Conservation (phyloP, 2,888 invertebrate genomes). For the Dynastes tityus region DNA sequence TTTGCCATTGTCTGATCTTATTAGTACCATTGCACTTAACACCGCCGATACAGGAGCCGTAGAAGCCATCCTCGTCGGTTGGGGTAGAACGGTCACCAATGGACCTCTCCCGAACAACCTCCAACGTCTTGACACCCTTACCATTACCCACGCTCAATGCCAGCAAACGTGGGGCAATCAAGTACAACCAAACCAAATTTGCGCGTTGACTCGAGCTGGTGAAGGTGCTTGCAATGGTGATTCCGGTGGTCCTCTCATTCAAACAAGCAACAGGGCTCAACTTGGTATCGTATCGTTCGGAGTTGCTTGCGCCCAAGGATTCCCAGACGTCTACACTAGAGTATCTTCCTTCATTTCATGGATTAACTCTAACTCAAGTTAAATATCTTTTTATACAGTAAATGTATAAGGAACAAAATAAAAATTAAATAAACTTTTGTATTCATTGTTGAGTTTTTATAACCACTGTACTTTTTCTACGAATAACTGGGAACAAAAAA, state of each 20-base stretch:
- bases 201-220: slow-evolving; percentile 74
- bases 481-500: no score
- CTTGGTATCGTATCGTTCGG: slow-evolving; percentile 75
- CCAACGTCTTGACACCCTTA: slow-evolving; percentile 72
- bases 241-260: slow-evolving; percentile 73
- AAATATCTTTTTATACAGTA: no score
- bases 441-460: no score
- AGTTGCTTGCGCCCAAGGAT: slow-evolving; percentile 72
- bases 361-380: slow-evolving; percentile 62
- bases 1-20: slow-evolving; percentile 51
- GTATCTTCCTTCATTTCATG: slow-evolving; percentile 70
- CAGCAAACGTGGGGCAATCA: slow-evolving; percentile 63
- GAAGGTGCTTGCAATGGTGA: slow-evolving; percentile 76
- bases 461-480: no score
- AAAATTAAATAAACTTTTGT: no score
- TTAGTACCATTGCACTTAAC: slow-evolving; percentile 50
- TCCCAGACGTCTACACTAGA: slow-evolving; percentile 73
- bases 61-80: slow-evolving; percentile 51
- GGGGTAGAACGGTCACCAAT: slow-evolving; percentile 70
- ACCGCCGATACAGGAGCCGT: slow-evolving; percentile 45
- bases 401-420: no score
- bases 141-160: slow-evolving; percentile 72
- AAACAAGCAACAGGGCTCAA: slow-evolving; percentile 61
- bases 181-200: slow-evolving; percentile 63
- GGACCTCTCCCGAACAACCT: slow-evolving; percentile 73